Evolutionary conservation across 2,797 vertebrate genomes (phyloP).

Genomic region (Gymnocypris eckloni): DNA sequence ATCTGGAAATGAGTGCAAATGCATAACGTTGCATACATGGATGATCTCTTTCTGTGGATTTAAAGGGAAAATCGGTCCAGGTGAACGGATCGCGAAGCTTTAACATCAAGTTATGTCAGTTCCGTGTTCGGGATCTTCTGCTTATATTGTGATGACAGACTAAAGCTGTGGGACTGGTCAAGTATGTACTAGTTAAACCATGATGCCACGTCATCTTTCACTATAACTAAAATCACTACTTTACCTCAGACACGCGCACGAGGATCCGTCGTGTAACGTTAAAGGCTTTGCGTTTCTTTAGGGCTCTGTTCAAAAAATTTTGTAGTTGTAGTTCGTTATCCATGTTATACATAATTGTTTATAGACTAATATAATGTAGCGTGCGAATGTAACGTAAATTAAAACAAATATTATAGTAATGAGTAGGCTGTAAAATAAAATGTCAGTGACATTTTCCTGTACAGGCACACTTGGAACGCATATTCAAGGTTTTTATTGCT

Average conservation of each 20-base stretch:
- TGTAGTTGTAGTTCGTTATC: not conserved
- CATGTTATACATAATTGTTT: not conserved
- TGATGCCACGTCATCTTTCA: slow-evolving; percentile 35
- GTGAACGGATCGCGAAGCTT: not conserved
- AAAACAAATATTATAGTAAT: not conserved
- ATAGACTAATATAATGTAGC: not conserved
- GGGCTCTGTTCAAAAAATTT: not conserved
- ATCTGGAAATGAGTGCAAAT: no score
- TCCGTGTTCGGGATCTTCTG: not conserved
- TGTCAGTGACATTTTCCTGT: no score
- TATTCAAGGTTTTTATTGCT: not conserved
- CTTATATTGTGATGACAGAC: not conserved
- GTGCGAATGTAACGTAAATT: not conserved
- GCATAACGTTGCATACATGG: no score
- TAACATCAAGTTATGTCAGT: not conserved
- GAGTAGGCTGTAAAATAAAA: no score
- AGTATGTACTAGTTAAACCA: not conserved
- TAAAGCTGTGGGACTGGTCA: not conserved
- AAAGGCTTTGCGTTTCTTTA: not conserved
- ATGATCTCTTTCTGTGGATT: not conserved
- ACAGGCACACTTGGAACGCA: not conserved
- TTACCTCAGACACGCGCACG: not conserved
- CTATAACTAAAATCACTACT: not conserved
- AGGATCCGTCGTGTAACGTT: no score
- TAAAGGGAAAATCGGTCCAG: not conserved